Percentiles rank a stretch among this genome's conserved stretches.
Conservation (phyloP, 2,797 vertebrate species). For the Amblyraja radiata region DNA sequence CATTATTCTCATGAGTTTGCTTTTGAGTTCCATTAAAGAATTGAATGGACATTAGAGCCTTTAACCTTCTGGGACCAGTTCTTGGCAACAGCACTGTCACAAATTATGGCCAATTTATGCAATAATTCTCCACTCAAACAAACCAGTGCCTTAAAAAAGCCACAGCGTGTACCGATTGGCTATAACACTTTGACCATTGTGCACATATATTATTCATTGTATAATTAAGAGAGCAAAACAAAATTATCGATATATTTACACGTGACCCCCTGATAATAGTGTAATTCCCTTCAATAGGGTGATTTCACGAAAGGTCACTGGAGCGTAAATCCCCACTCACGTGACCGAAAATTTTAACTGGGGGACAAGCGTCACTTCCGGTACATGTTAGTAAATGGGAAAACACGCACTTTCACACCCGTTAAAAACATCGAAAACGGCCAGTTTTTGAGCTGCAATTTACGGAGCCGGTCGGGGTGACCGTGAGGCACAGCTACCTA, state of each 20-base stretch:
- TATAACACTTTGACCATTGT: neutral
- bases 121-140: neutral
- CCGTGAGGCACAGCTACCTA: too few species aligned
- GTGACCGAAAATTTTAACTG: too few species aligned
- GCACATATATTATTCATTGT: neutral
- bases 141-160: neutral
- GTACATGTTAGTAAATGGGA: too few species aligned
- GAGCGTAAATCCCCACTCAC: too few species aligned
- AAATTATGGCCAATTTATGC: neutral
- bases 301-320: too few species aligned
- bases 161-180: neutral
- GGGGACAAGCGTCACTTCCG: too few species aligned
- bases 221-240: neutral
- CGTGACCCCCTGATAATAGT: neutral
- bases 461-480: too few species aligned
- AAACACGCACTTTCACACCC: too few species aligned
- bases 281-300: neutral
- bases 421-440: too few species aligned
- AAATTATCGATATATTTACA: neutral
- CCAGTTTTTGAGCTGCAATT: too few species aligned
- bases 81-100: neutral
- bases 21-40: neutral
- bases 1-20: neutral
- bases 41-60: constrained; percentile 10
- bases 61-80: neutral